Evolutionary conservation across 1,140 invertebrate genomes (phyloP), one percentile per base, ranked within the genome.

Genomic region (Heliconius congener): DNA sequence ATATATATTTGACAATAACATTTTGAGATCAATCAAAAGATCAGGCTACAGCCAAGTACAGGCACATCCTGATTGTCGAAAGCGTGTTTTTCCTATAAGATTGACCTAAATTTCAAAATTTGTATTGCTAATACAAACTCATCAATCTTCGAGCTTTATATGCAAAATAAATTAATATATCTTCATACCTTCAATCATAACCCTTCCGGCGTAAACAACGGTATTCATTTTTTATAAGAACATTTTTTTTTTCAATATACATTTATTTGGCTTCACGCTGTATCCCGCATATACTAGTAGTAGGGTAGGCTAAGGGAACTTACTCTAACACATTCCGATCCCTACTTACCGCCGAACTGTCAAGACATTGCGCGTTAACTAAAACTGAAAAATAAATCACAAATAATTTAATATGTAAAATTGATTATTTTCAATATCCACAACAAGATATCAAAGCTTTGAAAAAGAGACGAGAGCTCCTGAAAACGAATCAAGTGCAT

Each of bases 401-500:
- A n/a, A 55, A 55, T 55, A n/a, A 16, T 57, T n/a, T n/a, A 57
- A 57, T 57, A n/a, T n/a, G 52, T 6, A 23, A 3, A 57, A 57
- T 57, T 8, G n/a, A 57, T 23, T 57, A 57, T n/a, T 57, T 57
- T 11, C 57, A 66, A 66, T 66, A 30, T 27, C 23, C 3, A 42
- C 23, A 27, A 16, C 57, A 30, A 30, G n/a, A 66, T 66, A 66
- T 66, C 57, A 66, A 66, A 30, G 23, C 60, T 66, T 66, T 66
- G 60, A 27, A 71, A 71, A 19, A 39, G n/a, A 71, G 3, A 23
- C 16, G 39, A 71, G 30, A 71, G 8, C 71, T 39, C 16, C 30
- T 42, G 75, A 73, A 60, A 73, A 34, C n/a, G 77, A 73, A 73
- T 78, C 71, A 30, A 78, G 77, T 60, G 46, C 8, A 52, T 46